phyloP scores from a whole-genome alignment of 2,888 invertebrate species.

The Zootermopsis nevadensis region DNA sequence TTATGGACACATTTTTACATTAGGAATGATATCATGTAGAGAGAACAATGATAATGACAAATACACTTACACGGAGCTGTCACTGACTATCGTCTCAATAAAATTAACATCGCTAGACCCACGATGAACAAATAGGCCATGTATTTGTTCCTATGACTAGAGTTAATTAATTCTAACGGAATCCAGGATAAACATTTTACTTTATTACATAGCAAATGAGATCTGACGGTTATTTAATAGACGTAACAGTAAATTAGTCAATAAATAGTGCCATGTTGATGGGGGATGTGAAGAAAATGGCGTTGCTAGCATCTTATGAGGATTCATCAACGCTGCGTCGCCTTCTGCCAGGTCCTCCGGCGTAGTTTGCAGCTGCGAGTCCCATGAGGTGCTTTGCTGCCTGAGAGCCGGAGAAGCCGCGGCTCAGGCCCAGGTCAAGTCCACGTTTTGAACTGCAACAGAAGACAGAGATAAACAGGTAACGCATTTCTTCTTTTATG shows the following conservation, averaged over 20 bases:
- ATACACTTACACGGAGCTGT: not conserved
- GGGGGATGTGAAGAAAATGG: not conserved
- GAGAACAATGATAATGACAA: not conserved
- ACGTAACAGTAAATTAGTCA: constrained; percentile 9
- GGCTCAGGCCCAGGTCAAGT: constrained; percentile 86
- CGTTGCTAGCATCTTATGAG: constrained; percentile 7
- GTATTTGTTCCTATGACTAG: not conserved
- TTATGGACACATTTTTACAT: constrained; percentile 10
- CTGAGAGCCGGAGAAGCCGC: constrained; percentile 90
- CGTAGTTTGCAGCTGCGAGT: constrained; percentile 87
- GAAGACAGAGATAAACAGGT: not conserved
- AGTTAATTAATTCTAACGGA: not conserved
- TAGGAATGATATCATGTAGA: not conserved
- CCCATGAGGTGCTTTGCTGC: constrained; percentile 94
- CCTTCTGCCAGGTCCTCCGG: constrained; percentile 89
- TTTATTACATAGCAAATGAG: constrained; percentile 1
- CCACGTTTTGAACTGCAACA: constrained; percentile 83
- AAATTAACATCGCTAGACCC: constrained; percentile 4
- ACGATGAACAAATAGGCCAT: constrained; percentile 15
- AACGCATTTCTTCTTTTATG: too few species aligned
- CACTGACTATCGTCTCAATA: not conserved
- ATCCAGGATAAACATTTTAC: not conserved
- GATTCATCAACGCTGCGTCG: constrained; percentile 67
- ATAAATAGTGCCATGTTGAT: constrained; percentile 1
- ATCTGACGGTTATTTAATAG: not conserved